A percentile compares a stretch with the other conserved stretches of the same genome.
These are phyloP conservation scores for Lasioglossum malachurum DNA, from an alignment of 2,888 invertebrate species.

Conservation along the genomic window DNA sequence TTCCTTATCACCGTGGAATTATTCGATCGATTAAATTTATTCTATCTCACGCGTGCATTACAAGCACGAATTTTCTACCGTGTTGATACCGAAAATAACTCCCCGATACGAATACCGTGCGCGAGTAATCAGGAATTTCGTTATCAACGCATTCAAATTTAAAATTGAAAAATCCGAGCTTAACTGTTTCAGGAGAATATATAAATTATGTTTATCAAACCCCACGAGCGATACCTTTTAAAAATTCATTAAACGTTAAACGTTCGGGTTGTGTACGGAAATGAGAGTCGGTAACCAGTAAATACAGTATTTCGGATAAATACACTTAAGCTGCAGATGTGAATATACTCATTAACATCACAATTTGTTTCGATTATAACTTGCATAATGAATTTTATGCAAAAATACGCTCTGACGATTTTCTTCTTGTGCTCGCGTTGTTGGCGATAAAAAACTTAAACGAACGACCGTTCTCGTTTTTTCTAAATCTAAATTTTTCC, in stretches of 20 bases:
- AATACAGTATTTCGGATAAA: neutral
- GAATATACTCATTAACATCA: neutral
- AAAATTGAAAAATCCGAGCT: neutral
- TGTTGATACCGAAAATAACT: neutral
- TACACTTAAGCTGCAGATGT: neutral
- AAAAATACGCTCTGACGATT: neutral
- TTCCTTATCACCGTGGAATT: conserved; percentile 41
- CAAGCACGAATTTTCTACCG: neutral
- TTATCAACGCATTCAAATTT: neutral
- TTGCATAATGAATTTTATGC: neutral
- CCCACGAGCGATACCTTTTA: neutral
- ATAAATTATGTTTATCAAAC: neutral
- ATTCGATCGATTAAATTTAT: conserved; percentile 62
- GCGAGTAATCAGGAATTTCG: neutral
- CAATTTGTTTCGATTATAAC: neutral
- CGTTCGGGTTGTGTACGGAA: neutral
- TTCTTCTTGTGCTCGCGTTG: neutral
- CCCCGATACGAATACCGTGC: neutral
- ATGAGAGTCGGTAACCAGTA: neutral
- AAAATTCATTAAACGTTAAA: neutral
- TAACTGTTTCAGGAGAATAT: neutral
- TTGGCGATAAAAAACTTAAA: neutral
- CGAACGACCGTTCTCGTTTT: neutral
- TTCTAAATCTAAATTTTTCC: neutral
- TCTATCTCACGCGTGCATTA: conserved; percentile 16